Evolutionary conservation across 1,140 invertebrate species (phyloP), one percentile per base, ranked within the genome.

Genomic region (Penaeus chinensis): DNA sequence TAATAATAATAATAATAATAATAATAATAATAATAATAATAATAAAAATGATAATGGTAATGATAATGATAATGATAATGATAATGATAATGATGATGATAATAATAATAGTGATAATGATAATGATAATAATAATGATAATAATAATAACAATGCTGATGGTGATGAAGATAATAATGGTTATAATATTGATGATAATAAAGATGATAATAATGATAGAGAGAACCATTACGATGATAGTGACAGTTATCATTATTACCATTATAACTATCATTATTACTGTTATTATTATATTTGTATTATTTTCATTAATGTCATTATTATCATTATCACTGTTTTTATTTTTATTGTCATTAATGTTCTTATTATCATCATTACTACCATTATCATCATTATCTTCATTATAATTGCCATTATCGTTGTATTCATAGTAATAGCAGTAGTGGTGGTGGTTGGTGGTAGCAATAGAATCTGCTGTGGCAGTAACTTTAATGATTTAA

Each of bases 391-490:
- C 7, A 8, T 8, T 42, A 42, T 42, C 4, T 4, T 0, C 7
- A 42, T 37, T 37, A 37, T 4, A 7, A 42, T 4, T 42, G 2
- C 2, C 32, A 42, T 4, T 42, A 42, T 42, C 0, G 65, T 69
- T 22, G 4, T 69, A 27, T 22, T 5, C 22, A 11, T 69, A 27
- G n/a, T 76, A 20, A 32, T 54, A 54, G 76, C 37, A 27, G 76
- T 78, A n/a, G 8, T 16, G 27, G 76, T 37, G 27, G 76, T 78
- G 76, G 81, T 69, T 78, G 76, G 81, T 69, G 81, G 11, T n/a
- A 66, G 82, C 16, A 18, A 37, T 54, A 47, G 66, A 47, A 11
- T 61, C 13, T 62, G n/a, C 37, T 4, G 1, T 42, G 37, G 7
- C 4, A 42, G 7, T 8, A 3, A 42, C 4, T 42, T 42, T 42